Percentiles rank a stretch among this genome's conserved stretches.
These are phyloP conservation scores for Bubalus kerabau DNA, from an alignment of 2,113 vertebrate species.

Conservation along the genomic window DNA sequence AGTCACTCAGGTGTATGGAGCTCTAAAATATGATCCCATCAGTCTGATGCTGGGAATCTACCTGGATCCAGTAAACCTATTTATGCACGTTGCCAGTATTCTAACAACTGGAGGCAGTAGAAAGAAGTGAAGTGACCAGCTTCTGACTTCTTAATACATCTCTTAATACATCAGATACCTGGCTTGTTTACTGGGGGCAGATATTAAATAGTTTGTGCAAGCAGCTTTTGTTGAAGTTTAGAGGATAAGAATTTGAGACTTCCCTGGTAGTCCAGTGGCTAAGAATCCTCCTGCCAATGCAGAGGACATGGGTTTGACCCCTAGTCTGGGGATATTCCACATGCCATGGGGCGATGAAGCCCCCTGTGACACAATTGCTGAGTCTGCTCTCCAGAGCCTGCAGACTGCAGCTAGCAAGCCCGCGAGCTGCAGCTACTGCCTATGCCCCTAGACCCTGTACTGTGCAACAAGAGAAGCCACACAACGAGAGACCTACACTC, in stretches of 20 bases:
- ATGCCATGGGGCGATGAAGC: neutral
- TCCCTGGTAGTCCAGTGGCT: neutral
- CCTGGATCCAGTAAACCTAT: conserved; percentile 96
- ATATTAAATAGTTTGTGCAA: neutral
- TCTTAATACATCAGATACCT: neutral
- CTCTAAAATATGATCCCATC: conserved; percentile 92
- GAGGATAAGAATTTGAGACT: neutral
- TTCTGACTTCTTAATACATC: neutral
- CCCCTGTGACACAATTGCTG: rapidly evolving
- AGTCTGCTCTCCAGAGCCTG: neutral
- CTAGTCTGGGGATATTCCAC: neutral
- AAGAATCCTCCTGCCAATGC: neutral
- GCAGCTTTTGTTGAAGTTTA: neutral
- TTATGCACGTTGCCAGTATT: conserved; percentile 93
- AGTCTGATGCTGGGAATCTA: conserved; percentile 94
- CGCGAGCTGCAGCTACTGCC: rapidly evolving
- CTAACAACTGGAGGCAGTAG: conserved; percentile 80
- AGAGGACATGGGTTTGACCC: neutral
- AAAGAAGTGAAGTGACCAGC: conserved; percentile 82
- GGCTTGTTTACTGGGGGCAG: neutral
- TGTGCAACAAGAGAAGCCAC: neutral
- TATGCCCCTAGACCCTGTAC: neutral
- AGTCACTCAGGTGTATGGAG: conserved; percentile 82
- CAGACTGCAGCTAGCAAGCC: neutral
- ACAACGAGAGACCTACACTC: neutral